Base-by-base conservation (phyloP, 1,140 invertebrate species). In the Triops longicaudatus region DNA sequence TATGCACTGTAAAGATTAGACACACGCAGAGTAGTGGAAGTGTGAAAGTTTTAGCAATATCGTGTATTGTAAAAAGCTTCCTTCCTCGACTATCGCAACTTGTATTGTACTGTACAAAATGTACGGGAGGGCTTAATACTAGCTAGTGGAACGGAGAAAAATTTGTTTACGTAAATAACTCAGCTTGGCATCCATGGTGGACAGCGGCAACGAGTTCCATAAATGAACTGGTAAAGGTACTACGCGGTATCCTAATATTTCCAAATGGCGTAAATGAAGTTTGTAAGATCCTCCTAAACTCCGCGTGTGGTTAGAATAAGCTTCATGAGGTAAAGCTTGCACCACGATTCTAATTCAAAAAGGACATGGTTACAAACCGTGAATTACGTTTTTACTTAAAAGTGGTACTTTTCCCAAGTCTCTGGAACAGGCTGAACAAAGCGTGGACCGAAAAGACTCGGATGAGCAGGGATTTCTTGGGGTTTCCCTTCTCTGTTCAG, bases 241-340 rank as follows among this genome's bases (percentile, higher is more conserved):
- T 6, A 89, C 87, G 78, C 84, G 84, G 78, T 88, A 89, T 14
- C 88, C 88, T 78, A 89, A 82, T 75, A 89, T 88, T 83, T 89
- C 88, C 71, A 89, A 82, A 82, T 89, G 88, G 78, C 87, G 82
- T n/a, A 81, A 78, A 37, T 79, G 76, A n/a, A 83, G 28, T 75
- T 81, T 78, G 27, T 79, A 50, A 6, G 37, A 73, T 3, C 83
- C 83, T 75, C 80, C 80, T 22, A 83, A 78, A 31, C 76, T 76
- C 17, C 79, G 50, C 26, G 75, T 26, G 71, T 81, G 78, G 5
- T 26, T 74, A 0, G 80, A 79, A 75, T 73, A 82, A 14, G 78
- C 79, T 6, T 28, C 26, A 0, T n/a, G 22, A 2, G 72, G 37
- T 22, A 77, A 41, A 9, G 76, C 72, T 37, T 73, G 37, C 37